A percentile compares a stretch with the other conserved stretches of the same genome.
phyloP scores from a whole-genome alignment of 2,797 vertebrate species.

The Graptemys geographica region DNA sequence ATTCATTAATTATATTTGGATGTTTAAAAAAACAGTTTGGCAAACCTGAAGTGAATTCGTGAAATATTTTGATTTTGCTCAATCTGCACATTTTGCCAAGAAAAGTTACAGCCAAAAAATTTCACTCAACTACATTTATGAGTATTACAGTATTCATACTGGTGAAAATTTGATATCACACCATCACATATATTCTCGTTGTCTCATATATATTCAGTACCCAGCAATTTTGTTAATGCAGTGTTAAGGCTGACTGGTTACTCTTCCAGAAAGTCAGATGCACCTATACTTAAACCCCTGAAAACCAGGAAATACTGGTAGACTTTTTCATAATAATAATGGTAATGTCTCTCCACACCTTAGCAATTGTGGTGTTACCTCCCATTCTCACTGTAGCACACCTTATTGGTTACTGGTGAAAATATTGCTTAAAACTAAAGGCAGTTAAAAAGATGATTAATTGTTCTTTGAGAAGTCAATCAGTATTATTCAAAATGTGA shows the following conservation, averaged over 20 bases:
- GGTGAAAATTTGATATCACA: not conserved
- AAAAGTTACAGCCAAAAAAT: not conserved
- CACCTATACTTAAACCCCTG: not conserved
- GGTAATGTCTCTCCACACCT: not conserved
- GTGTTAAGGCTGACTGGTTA: not conserved
- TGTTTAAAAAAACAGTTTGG: not conserved
- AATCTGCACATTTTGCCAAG: not conserved
- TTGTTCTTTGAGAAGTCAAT: not conserved
- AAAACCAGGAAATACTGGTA: not conserved
- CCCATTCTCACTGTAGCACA: not conserved
- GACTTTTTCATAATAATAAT: not conserved
- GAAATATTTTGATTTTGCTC: not conserved
- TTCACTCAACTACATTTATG: not conserved
- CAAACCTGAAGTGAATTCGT: not conserved
- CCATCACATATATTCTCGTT: not conserved
- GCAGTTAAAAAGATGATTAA: not conserved
- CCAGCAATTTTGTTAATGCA: not conserved
- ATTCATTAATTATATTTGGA: not conserved
- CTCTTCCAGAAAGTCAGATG: not conserved
- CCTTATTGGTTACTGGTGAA: rapidly evolving
- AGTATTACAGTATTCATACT: not conserved
- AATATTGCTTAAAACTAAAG: not conserved
- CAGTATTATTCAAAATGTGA: not conserved
- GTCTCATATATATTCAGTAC: not conserved
- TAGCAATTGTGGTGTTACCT: not conserved